These are phyloP conservation scores for Motacilla alba DNA, from an alignment of 2,113 vertebrate species.

Conservation along the genomic window DNA sequence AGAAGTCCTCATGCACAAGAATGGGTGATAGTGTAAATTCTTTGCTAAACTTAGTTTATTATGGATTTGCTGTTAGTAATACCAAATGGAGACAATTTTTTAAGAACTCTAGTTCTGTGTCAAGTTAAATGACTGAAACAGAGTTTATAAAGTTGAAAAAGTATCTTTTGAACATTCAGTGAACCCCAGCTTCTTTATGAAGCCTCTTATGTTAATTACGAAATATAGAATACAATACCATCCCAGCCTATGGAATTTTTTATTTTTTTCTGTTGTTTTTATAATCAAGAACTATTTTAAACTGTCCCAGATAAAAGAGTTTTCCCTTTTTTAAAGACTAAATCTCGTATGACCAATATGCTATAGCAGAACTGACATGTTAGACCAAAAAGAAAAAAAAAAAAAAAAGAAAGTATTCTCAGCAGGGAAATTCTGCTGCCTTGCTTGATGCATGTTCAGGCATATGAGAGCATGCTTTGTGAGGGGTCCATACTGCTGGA, in stretches of 20 bases:
- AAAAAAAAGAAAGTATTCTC: neutral
- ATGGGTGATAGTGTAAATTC: neutral
- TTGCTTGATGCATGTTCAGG: neutral
- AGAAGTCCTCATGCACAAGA: neutral
- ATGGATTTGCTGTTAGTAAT: neutral
- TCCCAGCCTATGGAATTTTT: neutral
- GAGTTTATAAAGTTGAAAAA: neutral
- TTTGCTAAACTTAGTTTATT: neutral
- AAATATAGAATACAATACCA: neutral
- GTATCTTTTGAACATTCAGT: neutral
- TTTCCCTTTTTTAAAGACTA: neutral
- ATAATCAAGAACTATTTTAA: neutral
- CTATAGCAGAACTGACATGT: neutral
- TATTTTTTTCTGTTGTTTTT: neutral
- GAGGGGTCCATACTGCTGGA: neutral
- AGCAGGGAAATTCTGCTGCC: neutral
- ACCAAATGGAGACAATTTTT: neutral
- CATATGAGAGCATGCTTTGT: neutral
- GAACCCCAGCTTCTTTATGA: neutral
- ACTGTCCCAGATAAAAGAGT: neutral
- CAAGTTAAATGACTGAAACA: neutral
- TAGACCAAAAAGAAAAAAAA: neutral
- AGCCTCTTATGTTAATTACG: neutral
- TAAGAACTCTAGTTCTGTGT: neutral
- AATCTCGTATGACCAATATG: neutral